Conservation (phyloP, 2,113 vertebrate genomes). For the Xiphophorus hellerii region DNA sequence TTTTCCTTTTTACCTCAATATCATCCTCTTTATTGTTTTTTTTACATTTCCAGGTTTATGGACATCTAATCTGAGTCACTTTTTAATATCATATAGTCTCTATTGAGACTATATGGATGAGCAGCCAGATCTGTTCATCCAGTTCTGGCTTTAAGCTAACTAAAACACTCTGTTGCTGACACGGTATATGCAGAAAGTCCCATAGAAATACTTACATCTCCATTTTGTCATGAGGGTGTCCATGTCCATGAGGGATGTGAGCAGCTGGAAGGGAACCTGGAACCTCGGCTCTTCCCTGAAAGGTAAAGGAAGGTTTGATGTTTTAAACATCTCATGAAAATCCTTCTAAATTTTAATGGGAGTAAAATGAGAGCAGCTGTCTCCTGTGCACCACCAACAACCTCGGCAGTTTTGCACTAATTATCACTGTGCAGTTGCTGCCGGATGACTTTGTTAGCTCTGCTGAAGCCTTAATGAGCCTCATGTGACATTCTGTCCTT, state of each 20-base stretch:
- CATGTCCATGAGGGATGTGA: conserved; percentile 93
- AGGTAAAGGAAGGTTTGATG: conserved; percentile 11
- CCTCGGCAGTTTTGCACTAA: conserved; percentile 12
- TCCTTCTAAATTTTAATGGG: background rate
- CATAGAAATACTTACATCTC: conserved; percentile 87
- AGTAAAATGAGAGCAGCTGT: conserved; percentile 5
- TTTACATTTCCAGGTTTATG: background rate
- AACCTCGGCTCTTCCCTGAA: conserved; percentile 94
- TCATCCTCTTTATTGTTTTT: background rate
- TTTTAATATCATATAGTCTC: background rate
- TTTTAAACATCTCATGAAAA: background rate
- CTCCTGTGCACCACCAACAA: conserved; percentile 6
- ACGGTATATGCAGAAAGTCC: background rate
- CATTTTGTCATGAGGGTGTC: conserved; percentile 96
- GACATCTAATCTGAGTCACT: background rate
- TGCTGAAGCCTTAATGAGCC: conserved; percentile 15
- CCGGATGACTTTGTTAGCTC: conserved; percentile 7
- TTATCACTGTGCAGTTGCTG: conserved; percentile 27
- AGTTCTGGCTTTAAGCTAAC: conserved; percentile 8
- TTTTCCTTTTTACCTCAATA: background rate
- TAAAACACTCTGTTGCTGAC: background rate
- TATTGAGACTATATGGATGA: no score
- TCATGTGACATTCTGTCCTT: conserved; percentile 10
- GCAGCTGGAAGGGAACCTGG: conserved; percentile 95
- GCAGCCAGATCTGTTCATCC: background rate